These are phyloP conservation scores for Pseudobourletiella spinata DNA, from an alignment of 1,140 invertebrate species.

Conservation along the genomic window DNA sequence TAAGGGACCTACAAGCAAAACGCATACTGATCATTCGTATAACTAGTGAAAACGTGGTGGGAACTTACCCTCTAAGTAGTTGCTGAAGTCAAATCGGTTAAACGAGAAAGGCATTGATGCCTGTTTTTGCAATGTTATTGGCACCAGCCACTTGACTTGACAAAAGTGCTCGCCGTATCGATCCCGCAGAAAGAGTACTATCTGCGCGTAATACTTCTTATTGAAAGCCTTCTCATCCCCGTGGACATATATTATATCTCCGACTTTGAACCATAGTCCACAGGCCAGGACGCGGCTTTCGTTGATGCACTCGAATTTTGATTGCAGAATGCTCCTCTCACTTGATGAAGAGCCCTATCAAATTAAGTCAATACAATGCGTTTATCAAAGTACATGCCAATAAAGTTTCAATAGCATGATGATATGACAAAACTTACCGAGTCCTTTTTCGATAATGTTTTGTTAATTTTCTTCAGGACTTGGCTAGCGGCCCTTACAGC, in stretches of 20 bases:
- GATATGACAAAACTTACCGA: slow-evolving; percentile 1
- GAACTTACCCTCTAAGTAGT: slow-evolving; percentile 4
- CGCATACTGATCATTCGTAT: not conserved
- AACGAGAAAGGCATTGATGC: not conserved
- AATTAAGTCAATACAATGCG: no score
- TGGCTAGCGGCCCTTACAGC: not conserved
- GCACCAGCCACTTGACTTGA: not conserved
- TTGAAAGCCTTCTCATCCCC: not conserved
- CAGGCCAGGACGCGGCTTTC: not conserved
- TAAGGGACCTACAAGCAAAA: not conserved
- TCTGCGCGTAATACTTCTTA: not conserved
- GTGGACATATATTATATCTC: not conserved
- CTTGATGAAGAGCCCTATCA: no score
- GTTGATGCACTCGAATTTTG: not conserved
- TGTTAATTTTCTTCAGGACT: not conserved
- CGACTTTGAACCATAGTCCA: slow-evolving; percentile 5
- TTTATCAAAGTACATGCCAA: no score
- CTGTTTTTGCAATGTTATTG: not conserved
- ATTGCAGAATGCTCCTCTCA: not conserved
- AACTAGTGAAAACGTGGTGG: not conserved
- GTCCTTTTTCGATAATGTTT: not conserved
- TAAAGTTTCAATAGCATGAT: no score
- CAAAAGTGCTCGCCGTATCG: not conserved
- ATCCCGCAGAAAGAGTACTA: not conserved
- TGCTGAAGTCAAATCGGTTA: not conserved